Percentiles rank a stretch among this genome's conserved stretches.
These are phyloP conservation scores for Acomys russatus DNA, from an alignment of 2,797 vertebrate genomes.

Conservation along the genomic window DNA sequence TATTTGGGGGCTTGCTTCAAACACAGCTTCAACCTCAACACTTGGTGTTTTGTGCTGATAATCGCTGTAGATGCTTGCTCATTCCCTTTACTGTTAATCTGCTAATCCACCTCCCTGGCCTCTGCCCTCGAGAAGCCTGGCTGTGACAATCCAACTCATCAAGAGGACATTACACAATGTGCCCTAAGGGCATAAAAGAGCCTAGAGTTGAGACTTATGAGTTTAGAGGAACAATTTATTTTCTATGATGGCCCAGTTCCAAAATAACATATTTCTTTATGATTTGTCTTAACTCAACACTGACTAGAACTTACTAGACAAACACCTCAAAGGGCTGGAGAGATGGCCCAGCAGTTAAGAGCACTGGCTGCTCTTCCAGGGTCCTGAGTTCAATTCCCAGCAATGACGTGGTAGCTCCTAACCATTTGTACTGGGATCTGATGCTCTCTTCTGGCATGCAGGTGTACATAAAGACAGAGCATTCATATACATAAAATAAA, in stretches of 20 bases:
- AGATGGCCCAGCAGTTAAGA: no score
- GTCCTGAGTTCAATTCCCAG: no score
- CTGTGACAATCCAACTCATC: not conserved
- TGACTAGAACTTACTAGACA: not conserved
- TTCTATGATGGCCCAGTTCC: not conserved
- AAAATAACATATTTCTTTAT: slow-evolving; percentile 20
- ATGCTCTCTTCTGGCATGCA: no score
- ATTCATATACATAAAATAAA: no score
- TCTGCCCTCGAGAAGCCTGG: not conserved
- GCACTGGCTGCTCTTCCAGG: no score
- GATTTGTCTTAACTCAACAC: not conserved
- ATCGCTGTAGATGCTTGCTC: not conserved
- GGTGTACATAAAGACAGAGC: no score
- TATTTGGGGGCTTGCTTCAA: not conserved
- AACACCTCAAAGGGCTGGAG: not conserved
- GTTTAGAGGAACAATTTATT: slow-evolving; percentile 28
- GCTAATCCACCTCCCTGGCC: not conserved
- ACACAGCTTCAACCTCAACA: not conserved
- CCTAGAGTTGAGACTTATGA: not conserved
- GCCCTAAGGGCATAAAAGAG: not conserved
- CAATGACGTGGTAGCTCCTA: no score
- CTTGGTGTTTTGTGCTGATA: not conserved
- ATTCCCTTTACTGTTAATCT: not conserved
- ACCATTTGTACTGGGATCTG: no score
- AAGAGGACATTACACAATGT: not conserved